Percentiles rank a stretch among this genome's conserved stretches.
Conservation (phyloP, 1,140 invertebrate species). For the Caenorhabditis inopinata region DNA sequence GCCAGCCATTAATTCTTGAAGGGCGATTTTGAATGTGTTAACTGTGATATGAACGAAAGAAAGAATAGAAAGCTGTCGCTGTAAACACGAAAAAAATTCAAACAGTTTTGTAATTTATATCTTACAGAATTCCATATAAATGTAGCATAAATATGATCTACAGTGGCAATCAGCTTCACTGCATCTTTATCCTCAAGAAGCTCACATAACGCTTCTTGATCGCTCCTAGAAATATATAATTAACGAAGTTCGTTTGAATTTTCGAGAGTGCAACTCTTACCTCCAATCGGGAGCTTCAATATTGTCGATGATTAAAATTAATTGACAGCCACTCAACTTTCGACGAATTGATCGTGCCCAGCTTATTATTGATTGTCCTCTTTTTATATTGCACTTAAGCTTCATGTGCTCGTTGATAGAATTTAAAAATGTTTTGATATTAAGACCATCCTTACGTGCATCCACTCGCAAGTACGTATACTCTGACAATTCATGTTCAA, state of each 20-base stretch:
- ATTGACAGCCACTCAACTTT: neutral
- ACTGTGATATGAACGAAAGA: neutral
- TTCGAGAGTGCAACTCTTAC: neutral
- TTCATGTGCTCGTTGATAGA: neutral
- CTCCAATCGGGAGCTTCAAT: constrained; percentile 5
- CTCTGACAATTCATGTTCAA: neutral
- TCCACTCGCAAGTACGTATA: neutral
- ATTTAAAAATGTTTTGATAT: neutral
- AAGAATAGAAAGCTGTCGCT: neutral
- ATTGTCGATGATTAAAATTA: constrained; percentile 1
- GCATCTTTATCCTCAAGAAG: neutral
- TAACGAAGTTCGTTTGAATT: neutral
- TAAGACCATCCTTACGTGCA: neutral
- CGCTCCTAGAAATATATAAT: neutral
- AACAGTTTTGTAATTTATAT: neutral
- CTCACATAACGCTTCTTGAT: neutral
- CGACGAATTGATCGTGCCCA: neutral
- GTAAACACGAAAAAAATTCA: neutral
- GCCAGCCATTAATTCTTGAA: neutral
- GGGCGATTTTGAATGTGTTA: neutral
- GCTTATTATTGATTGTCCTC: neutral
- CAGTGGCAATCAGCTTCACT: neutral
- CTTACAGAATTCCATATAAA: constrained; percentile 10
- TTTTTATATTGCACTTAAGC: neutral
- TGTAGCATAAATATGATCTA: neutral